Base-by-base conservation (phyloP, 2,888 invertebrate genomes). In the Allygus modestus region DNA sequence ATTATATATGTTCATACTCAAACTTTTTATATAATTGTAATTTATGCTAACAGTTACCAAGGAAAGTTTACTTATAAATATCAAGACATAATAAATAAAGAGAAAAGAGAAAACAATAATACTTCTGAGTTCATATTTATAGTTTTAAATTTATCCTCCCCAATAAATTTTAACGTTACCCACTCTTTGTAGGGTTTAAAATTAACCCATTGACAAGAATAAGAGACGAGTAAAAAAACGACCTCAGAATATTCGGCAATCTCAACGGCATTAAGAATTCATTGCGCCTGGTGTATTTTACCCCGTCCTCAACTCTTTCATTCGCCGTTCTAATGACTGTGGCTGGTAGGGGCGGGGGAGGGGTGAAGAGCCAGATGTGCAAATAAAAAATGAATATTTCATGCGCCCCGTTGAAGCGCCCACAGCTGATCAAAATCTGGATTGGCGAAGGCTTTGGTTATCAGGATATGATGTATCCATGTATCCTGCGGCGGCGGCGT, bases 261-360 rank as follows among this genome's bases (percentile, higher is more conserved):
- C 79, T 58, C 79, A 1, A 79, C 54, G 7, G 58, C 79, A 79
- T 79, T 79, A 79, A 79, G 79, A 58, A 79, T 79, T 79, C 79
- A 79, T 79, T 79, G 79, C 79, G 79, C 37, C 58, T 79, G 79
- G 79, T 79, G 58, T 79, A 79, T 79, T 79, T 58, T 51, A 79
- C 51, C 79, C 58, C 79, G 79, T 79, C 79, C 79, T 58, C 58
- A 79, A 79, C 79, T 79, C 79, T 79, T 79, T 79, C 79, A 79
- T 58, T 79, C 58, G n/a, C 79, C 20, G 58, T 58, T 23, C 79
- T 79, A 79, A 79, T 79, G 79, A 79, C 58, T 51, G 77, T 0
- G 17, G 46, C 9, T 46, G 20, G 58, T 23, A 7, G 5, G 20
- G 20, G 20, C 7, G 12, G 58, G 23, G 20, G 20, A n/a, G 65